phyloP scores from a whole-genome alignment of 2,888 invertebrate species.

The Platycheirus albimanus region DNA sequence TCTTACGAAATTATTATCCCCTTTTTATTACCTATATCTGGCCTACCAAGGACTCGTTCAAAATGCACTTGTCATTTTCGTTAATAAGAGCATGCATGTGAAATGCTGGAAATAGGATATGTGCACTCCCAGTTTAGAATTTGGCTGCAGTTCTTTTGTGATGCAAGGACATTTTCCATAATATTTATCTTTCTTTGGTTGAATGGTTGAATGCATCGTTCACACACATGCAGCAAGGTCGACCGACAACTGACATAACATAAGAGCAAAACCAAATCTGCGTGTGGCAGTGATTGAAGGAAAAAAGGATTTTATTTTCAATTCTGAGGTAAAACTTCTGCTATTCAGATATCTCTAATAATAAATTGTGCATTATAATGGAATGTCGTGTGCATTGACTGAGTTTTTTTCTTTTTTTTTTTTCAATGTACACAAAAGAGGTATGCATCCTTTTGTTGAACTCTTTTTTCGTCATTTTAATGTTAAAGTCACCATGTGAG shows the following conservation, averaged over 20 bases:
- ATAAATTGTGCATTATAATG: not conserved
- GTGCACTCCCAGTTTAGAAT: not conserved
- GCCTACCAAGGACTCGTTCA: not conserved
- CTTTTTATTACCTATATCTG: not conserved
- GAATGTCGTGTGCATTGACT: slow-evolving; percentile 8
- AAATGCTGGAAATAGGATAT: slow-evolving; percentile 8
- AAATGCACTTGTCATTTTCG: slow-evolving; percentile 28
- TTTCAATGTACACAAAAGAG: not conserved
- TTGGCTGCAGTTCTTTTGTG: slow-evolving; percentile 31
- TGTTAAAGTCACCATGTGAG: not conserved
- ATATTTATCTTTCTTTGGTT: slow-evolving; percentile 1
- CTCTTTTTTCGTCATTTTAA: not conserved
- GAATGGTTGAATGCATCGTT: slow-evolving; percentile 33
- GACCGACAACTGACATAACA: not conserved
- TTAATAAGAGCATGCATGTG: slow-evolving; percentile 16
- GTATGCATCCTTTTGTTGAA: not conserved
- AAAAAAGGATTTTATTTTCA: not conserved
- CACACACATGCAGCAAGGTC: slow-evolving; percentile 35
- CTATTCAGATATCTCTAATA: not conserved
- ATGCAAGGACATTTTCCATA: slow-evolving; percentile 20
- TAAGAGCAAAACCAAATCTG: not conserved
- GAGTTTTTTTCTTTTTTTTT: slow-evolving; percentile 1
- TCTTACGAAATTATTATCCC: not conserved
- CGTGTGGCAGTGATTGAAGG: slow-evolving; percentile 21
- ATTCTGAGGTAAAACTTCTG: slow-evolving; percentile 20